Base-by-base conservation (phyloP, 2,888 invertebrate genomes). In the Trypoxylon attenuatum region DNA sequence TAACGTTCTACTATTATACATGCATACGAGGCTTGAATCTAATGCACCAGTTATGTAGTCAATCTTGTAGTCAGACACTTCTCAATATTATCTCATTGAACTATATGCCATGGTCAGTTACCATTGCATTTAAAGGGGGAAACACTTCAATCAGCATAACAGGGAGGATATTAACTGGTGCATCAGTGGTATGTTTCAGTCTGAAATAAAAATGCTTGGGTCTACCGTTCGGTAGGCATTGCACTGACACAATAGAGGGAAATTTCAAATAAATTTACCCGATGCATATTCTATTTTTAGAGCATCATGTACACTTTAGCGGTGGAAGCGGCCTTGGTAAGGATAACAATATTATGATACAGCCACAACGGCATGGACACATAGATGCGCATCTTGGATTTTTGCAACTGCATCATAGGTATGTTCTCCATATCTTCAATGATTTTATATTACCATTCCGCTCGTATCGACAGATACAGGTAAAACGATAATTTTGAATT, bases 251-350 rank as follows among this genome's bases (percentile, higher is more conserved):
- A 13, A 5, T 45, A 15, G 22, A 22, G 45, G 22, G 45, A 13
- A 22, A 21, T 22, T 45, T 23, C 3, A 33, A 33, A n/a, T n/a
- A n/a, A 18, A 27, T 38, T 22, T 50, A 18, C 15, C 8, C n/a
- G n/a, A n/a, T n/a, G n/a, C n/a, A n/a, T n/a, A n/a, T n/a, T 16
- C 42, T 19, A 16, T 43, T 56, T 62, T 61, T 62, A 84, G 84
- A 84, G 54, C 84, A 83, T 76, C 83, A 82, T 69, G 84, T 84
- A 22, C 84, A 84, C 73, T 84, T 84, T 54, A 84, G 84, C 45
- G 83, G 84, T 22, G 78, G 82, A 51, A 83, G 83, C 47, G 83
- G 84, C 21, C 68, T 80, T 49, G 82, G 81, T 6, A 82, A 80
- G 53, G 82, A 83, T 63, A 84, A 84, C 62, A 84, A 82, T 59